Conservation (phyloP, 2,113 vertebrate genomes). For the Xenus cinereus region DNA sequence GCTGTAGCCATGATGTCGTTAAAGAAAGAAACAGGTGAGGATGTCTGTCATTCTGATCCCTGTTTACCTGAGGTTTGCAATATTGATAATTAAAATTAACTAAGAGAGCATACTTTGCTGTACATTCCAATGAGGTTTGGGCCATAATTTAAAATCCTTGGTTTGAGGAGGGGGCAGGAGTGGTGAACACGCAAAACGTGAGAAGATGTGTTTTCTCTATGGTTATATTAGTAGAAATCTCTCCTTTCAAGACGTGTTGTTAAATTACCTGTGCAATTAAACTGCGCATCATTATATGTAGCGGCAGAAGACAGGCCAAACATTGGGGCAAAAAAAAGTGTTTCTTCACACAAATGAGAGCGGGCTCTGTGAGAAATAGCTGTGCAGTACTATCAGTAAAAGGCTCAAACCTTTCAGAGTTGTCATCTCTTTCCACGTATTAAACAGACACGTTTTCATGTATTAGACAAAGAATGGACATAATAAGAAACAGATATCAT, state of each 20-base stretch:
- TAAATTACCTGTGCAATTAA: constrained; percentile 12
- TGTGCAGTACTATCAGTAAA: not conserved
- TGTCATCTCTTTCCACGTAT: not conserved
- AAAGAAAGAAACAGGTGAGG: not conserved
- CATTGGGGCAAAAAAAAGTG: not conserved
- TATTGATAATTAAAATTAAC: not conserved
- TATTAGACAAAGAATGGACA: not conserved
- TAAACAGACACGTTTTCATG: not conserved
- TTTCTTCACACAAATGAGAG: not conserved
- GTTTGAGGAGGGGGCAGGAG: not conserved
- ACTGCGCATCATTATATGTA: not conserved
- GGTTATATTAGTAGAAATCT: not conserved
- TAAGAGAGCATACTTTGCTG: not conserved
- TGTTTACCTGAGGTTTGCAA: not conserved
- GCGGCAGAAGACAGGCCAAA: not conserved
- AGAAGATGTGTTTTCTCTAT: not conserved
- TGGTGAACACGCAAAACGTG: not conserved
- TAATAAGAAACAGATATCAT: not conserved
- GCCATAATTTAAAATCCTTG: not conserved
- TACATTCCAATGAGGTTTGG: not conserved
- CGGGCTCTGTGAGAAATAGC: not conserved
- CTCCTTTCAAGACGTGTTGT: not conserved
- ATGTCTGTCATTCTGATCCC: not conserved
- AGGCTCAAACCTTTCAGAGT: not conserved
- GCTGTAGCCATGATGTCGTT: not conserved